These are phyloP conservation scores for Lates japonicus DNA, from an alignment of 2,797 vertebrate species.

Conservation along the genomic window DNA sequence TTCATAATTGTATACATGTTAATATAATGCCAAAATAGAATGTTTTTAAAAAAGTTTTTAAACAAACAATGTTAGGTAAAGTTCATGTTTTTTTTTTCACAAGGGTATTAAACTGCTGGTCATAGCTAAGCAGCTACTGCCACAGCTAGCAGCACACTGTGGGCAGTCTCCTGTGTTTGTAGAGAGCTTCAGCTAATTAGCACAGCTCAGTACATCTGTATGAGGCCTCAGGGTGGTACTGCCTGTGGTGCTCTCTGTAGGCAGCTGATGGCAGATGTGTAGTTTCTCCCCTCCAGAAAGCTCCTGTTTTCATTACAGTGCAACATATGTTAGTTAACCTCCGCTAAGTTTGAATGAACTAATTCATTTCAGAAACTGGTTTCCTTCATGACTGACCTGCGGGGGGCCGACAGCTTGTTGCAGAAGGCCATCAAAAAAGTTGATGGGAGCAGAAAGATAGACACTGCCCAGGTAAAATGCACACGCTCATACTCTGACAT, in stretches of 20 bases:
- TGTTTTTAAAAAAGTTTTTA: not conserved
- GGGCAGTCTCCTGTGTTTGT: not conserved
- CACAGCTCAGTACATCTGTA: not conserved
- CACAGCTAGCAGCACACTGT: not conserved
- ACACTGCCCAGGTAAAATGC: constrained; percentile 85
- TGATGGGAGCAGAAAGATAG: constrained; percentile 72
- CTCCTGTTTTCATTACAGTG: not conserved
- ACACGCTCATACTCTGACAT: not conserved
- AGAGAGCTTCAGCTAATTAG: not conserved
- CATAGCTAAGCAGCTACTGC: not conserved
- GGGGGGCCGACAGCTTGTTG: constrained; percentile 86
- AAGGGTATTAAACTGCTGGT: not conserved
- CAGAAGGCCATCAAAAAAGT: constrained; percentile 90
- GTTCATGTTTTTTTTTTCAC: not conserved
- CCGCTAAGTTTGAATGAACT: not conserved
- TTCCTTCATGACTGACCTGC: constrained; percentile 88
- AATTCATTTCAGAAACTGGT: constrained; percentile 87
- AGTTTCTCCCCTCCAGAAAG: not conserved
- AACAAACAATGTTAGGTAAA: not conserved
- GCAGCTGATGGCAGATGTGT: not conserved
- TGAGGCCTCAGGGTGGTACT: not conserved
- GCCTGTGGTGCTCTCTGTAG: not conserved
- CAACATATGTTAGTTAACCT: constrained; percentile 3
- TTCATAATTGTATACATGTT: no score
- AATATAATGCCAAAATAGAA: no score